Evolutionary conservation across 53 echinoderm and acorn worm species (phyloP), one percentile per base, ranked within the genome.

Genomic region (Holothuria leucospilota): DNA sequence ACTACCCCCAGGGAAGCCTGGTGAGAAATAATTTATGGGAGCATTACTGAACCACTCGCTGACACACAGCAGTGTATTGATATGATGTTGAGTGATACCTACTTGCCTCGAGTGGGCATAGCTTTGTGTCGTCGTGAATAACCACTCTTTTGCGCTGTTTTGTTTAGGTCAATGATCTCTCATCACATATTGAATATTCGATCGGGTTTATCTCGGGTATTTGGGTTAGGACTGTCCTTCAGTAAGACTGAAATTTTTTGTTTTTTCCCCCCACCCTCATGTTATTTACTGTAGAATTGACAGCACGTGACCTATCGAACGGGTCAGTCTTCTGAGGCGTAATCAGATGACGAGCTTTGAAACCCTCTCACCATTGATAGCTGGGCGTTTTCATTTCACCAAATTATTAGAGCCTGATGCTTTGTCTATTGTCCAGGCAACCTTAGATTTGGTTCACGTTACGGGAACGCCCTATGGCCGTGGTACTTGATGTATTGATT

Each of bases 361-460:
- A 90, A 38, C 68, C 69, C 18, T n/a, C 38, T 30, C 89, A 90
- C 90, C 90, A 90, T 12, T 85, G 66, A 65, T 85, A 73, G 82
- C 90, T 90, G 4, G 90, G 90, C 4, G 85, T 81, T 14, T 90
- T 90, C 5, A 15, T 25, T 16, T 81, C 85, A 68, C n/a, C n/a
- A n/a, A n/a, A n/a, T n/a, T n/a, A n/a, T n/a, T n/a, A n/a, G n/a
- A n/a, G n/a, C n/a, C n/a, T n/a, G n/a, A n/a, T n/a, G n/a, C n/a
- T n/a, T n/a, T n/a, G n/a, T n/a, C n/a, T n/a, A n/a, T n/a, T n/a
- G n/a, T n/a, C n/a, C n/a, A n/a, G n/a, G n/a, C n/a, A n/a, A n/a
- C n/a, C n/a, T n/a, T n/a, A n/a, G n/a, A n/a, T n/a, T n/a, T n/a
- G n/a, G n/a, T n/a, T n/a, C n/a, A n/a, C n/a, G n/a, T n/a, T n/a